Evolutionary conservation across 1,140 invertebrate species (phyloP).

Genomic region (Trichonephila clavipes): DNA sequence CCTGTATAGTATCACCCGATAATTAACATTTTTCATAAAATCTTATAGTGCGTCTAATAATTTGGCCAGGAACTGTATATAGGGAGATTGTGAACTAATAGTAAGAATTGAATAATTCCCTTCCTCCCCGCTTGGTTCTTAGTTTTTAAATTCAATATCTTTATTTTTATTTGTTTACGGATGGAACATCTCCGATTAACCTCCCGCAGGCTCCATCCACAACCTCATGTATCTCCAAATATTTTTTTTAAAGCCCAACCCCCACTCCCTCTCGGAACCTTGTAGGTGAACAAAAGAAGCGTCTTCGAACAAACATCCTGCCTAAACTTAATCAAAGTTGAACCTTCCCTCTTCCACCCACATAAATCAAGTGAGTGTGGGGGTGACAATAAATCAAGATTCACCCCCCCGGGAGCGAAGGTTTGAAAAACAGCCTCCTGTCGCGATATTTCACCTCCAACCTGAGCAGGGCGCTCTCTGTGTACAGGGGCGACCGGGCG

Average conservation of each 20-base stretch:
- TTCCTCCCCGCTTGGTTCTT: not conserved
- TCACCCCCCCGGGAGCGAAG: not conserved
- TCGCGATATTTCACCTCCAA: conserved; percentile 67
- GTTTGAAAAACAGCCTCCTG: conserved; percentile 54
- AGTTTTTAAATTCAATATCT: not conserved
- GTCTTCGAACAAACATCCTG: not conserved
- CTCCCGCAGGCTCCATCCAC: too few species aligned
- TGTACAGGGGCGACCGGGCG: conserved; percentile 2
- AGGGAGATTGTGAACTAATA: too few species aligned
- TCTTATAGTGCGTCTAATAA: too few species aligned
- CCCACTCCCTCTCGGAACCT: not conserved
- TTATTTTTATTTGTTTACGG: not conserved
- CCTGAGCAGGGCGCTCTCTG: conserved; percentile 41
- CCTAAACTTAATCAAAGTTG: conserved; percentile 65
- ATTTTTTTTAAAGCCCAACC: not conserved
- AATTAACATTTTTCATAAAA: too few species aligned
- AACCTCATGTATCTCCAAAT: not conserved
- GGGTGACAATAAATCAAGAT: conserved; percentile 45
- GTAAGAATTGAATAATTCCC: too few species aligned
- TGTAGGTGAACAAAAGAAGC: not conserved
- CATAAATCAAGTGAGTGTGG: conserved; percentile 50
- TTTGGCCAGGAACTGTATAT: too few species aligned
- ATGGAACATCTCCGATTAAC: not conserved
- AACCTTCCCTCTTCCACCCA: not conserved
- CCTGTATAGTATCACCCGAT: too few species aligned